Evolutionary conservation across 2,113 vertebrate species (phyloP).

Genomic region (Vicugna pacos): DNA sequence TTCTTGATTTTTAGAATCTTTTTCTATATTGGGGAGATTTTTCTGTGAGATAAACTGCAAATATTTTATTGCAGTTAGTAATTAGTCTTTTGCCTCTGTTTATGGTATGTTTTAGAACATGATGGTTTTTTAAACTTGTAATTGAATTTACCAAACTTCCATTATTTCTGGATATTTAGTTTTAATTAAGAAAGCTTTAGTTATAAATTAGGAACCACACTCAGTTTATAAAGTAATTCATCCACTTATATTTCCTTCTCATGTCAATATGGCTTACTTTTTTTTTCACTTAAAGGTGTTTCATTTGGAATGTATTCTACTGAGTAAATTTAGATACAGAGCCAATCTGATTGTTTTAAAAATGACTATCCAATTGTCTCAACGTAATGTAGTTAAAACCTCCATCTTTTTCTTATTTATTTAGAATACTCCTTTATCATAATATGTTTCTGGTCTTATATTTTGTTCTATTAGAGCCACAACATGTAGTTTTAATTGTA

Average conservation of each 20-base stretch:
- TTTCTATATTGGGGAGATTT: background rate
- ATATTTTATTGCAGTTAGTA: background rate
- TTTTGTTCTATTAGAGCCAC: background rate
- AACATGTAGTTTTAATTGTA: background rate
- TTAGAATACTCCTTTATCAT: background rate
- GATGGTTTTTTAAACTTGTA: background rate
- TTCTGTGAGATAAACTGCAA: background rate
- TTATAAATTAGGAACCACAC: background rate
- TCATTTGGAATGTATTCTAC: background rate
- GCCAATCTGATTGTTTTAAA: background rate
- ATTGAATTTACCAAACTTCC: background rate
- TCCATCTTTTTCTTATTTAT: background rate
- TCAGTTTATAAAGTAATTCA: background rate
- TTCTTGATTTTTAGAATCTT: background rate
- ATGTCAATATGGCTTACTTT: background rate
- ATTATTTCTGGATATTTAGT: background rate
- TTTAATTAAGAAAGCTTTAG: background rate
- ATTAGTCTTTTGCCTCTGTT: background rate
- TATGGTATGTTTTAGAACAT: background rate
- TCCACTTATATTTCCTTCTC: background rate
- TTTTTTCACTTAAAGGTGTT: background rate
- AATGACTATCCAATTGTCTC: background rate
- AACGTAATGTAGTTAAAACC: background rate
- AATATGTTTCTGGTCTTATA: background rate
- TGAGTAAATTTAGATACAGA: background rate